Conservation (phyloP, 2,888 invertebrate species). For the Dendrolimus pini region DNA sequence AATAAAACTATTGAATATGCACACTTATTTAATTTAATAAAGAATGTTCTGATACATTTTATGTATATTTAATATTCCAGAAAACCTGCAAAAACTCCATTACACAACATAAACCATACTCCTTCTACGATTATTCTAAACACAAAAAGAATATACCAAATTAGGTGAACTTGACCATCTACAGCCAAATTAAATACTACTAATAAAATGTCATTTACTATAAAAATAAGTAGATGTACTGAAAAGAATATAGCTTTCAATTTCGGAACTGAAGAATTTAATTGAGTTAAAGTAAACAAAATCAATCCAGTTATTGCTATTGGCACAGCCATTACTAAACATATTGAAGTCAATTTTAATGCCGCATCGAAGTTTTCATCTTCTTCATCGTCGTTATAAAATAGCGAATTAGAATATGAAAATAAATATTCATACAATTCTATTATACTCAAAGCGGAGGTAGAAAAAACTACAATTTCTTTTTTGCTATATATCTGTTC, state of each 20-base stretch:
- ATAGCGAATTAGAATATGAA: background rate
- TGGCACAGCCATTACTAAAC: slow-evolving; percentile 20
- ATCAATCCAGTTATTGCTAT: slow-evolving; percentile 12
- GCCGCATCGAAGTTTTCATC: slow-evolving; percentile 4
- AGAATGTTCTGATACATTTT: too few relatives aligned
- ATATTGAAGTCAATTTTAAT: slow-evolving; percentile 16
- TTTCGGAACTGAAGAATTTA: slow-evolving; percentile 10
- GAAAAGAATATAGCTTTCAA: slow-evolving; percentile 14
- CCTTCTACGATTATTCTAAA: slow-evolving; percentile 15
- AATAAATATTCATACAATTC: slow-evolving; percentile 13
- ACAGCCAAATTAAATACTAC: slow-evolving; percentile 16
- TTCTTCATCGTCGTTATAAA: background rate
- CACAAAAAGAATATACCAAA: slow-evolving; percentile 12
- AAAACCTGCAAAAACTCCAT: slow-evolving; percentile 6
- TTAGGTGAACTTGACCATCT: background rate
- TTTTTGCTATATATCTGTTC: slow-evolving; percentile 17
- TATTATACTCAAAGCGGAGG: slow-evolving; percentile 12
- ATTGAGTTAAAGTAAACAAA: slow-evolving; percentile 9
- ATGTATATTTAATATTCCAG: background rate
- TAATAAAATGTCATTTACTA: slow-evolving; percentile 16
- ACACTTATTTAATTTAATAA: too few relatives aligned
- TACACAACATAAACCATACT: slow-evolving; percentile 16
- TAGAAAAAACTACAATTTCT: slow-evolving; percentile 14
- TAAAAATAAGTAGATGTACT: slow-evolving; percentile 15
- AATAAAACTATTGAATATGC: too few relatives aligned